These are phyloP conservation scores for Mythimna albipuncta DNA, from an alignment of 2,888 invertebrate species.

Conservation along the genomic window DNA sequence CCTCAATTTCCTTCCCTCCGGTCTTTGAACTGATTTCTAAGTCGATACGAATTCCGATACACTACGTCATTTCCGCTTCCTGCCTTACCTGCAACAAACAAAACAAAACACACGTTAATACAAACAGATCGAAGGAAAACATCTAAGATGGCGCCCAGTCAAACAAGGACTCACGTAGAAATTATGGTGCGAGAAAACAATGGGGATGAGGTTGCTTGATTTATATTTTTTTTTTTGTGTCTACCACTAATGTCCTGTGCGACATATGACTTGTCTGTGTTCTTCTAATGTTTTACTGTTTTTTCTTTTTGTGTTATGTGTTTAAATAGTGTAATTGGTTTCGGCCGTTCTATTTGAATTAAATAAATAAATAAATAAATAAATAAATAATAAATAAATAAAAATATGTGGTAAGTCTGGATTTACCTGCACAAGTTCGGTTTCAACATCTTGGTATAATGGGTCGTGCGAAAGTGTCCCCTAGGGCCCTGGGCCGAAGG, in stretches of 20 bases:
- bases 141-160: conserved; percentile 62
- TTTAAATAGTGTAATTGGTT: too few relatives aligned
- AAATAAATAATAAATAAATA: too few relatives aligned
- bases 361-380: too few relatives aligned
- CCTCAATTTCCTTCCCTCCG: neutral
- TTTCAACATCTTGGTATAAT: neutral
- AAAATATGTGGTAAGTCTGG: too few relatives aligned
- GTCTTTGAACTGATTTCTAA: conserved; percentile 55
- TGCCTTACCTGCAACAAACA: conserved; percentile 84
- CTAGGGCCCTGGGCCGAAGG: too few relatives aligned
- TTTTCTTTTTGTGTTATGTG: too few relatives aligned
- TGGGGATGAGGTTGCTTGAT: neutral
- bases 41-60: conserved; percentile 59
- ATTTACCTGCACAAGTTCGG: neutral
- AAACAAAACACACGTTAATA: conserved; percentile 78
- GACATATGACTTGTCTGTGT: too few relatives aligned
- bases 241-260: too few relatives aligned
- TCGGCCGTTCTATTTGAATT: too few relatives aligned
- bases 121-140: conserved; percentile 72
- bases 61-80: conserved; percentile 68
- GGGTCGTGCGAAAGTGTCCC: too few relatives aligned
- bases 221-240: too few relatives aligned
- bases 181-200: conserved; percentile 43
- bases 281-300: too few relatives aligned
- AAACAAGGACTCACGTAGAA: conserved; percentile 61